Percentiles rank a stretch among this genome's conserved stretches.
Conservation (phyloP, 2,888 invertebrate species). For the Scaptomyza reducta region DNA sequence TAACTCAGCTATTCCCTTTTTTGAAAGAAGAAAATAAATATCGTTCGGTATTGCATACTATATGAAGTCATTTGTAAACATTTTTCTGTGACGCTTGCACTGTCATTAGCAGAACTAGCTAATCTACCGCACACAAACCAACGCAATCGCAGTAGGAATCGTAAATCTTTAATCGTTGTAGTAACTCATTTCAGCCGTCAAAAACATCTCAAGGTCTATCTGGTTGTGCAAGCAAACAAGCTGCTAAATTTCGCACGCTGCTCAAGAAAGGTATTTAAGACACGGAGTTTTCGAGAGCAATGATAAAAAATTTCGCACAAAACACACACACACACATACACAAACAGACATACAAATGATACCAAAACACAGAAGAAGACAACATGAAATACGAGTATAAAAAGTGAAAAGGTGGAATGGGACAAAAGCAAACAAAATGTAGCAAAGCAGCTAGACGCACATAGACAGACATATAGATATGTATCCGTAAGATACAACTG, state of each 20-base stretch:
- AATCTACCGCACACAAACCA: slow-evolving; percentile 25
- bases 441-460: slow-evolving; percentile 35
- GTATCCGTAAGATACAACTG: slow-evolving; percentile 62
- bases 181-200: not conserved
- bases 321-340: slow-evolving; percentile 17
- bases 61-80: slow-evolving; percentile 6
- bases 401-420: slow-evolving; percentile 5
- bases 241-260: slow-evolving; percentile 78
- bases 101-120: slow-evolving; percentile 50
- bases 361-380: slow-evolving; percentile 8
- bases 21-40: no score
- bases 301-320: slow-evolving; percentile 33
- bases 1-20: no score
- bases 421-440: slow-evolving; percentile 14
- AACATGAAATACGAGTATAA: slow-evolving; percentile 5
- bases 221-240: slow-evolving; percentile 58
- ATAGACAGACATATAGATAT: slow-evolving; percentile 7
- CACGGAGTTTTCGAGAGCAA: slow-evolving; percentile 35
- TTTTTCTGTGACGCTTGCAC: slow-evolving; percentile 23
- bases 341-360: not conserved
- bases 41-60: not conserved
- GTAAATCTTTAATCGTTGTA: no score
- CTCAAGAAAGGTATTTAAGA: slow-evolving; percentile 66
- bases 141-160: not conserved
- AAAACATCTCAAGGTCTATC: not conserved